Percentiles rank a stretch among this genome's conserved stretches.
phyloP scores from a whole-genome alignment of 2,888 invertebrate genomes.

The Aspidiotus destructor region DNA sequence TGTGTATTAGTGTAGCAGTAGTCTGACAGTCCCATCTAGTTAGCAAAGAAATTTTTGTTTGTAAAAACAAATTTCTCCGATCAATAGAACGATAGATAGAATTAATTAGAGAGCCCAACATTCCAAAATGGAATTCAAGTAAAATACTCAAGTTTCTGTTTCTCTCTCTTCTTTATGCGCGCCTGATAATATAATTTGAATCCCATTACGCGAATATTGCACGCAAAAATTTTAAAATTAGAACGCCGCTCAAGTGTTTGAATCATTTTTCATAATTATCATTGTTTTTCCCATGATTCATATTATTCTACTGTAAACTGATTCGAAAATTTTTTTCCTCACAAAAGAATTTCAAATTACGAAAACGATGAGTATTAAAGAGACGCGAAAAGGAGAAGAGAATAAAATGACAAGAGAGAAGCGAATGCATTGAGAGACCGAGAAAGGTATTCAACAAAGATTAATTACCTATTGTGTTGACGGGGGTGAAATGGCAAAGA shows the following conservation, averaged over 20 bases:
- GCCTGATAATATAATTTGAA: no score
- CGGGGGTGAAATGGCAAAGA: conserved; percentile 13
- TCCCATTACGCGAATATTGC: no score
- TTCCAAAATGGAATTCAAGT: no score
- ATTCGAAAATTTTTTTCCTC: conserved; percentile 12
- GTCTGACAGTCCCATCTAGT: no score
- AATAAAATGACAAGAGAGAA: conserved; percentile 7
- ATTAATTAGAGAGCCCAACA: no score
- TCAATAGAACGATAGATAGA: no score
- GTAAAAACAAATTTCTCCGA: no score
- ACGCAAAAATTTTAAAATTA: no score
- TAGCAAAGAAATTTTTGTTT: no score
- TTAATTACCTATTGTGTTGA: conserved; percentile 28
- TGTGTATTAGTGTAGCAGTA: no score
- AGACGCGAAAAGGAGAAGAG: conserved; percentile 6
- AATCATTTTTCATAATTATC: conserved; percentile 31
- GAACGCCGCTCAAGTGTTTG: conserved; percentile 12
- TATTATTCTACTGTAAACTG: background rate
- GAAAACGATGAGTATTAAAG: background rate
- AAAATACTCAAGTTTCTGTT: no score
- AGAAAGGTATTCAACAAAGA: conserved; percentile 30
- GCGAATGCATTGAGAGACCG: conserved; percentile 11
- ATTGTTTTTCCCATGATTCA: background rate
- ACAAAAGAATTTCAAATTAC: conserved; percentile 11
- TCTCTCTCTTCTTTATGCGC: no score